phyloP scores from a whole-genome alignment of 2,797 vertebrate genomes.

The Artibeus jamaicensis region DNA sequence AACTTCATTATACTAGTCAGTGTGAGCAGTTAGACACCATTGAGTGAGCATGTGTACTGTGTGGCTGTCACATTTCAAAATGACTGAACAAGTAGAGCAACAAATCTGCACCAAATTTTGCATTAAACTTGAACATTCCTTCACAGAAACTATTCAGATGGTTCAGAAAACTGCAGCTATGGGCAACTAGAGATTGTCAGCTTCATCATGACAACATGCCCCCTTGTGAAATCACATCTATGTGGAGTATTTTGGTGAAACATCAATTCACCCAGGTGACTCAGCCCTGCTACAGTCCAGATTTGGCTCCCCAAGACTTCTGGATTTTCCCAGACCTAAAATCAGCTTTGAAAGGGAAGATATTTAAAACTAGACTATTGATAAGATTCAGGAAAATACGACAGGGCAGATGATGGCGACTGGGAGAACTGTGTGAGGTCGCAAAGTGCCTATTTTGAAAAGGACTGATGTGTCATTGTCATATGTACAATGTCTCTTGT shows the following conservation, averaged over 20 bases:
- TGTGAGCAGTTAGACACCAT: not conserved
- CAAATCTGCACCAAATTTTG: not conserved
- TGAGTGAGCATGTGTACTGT: too few species aligned
- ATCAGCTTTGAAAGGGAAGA: too few species aligned
- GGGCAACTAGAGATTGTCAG: not conserved
- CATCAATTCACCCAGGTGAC: not conserved
- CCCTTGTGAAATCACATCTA: not conserved
- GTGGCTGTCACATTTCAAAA: too few species aligned
- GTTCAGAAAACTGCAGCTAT: not conserved
- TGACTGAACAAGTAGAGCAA: not conserved
- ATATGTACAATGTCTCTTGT: too few species aligned
- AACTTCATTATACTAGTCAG: not conserved
- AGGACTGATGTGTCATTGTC: too few species aligned
- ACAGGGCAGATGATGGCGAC: too few species aligned
- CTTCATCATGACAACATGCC: not conserved
- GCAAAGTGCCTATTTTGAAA: too few species aligned
- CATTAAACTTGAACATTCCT: not conserved
- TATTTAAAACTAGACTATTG: too few species aligned
- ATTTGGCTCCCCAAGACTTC: not conserved
- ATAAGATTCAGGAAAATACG: too few species aligned
- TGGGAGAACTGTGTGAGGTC: too few species aligned
- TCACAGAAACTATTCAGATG: not conserved
- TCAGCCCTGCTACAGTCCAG: not conserved
- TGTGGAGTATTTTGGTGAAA: not conserved
- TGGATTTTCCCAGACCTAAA: not conserved